Evolutionary conservation across 2,113 vertebrate genomes (phyloP).

Genomic region (Lethenteron camtschaticum): DNA sequence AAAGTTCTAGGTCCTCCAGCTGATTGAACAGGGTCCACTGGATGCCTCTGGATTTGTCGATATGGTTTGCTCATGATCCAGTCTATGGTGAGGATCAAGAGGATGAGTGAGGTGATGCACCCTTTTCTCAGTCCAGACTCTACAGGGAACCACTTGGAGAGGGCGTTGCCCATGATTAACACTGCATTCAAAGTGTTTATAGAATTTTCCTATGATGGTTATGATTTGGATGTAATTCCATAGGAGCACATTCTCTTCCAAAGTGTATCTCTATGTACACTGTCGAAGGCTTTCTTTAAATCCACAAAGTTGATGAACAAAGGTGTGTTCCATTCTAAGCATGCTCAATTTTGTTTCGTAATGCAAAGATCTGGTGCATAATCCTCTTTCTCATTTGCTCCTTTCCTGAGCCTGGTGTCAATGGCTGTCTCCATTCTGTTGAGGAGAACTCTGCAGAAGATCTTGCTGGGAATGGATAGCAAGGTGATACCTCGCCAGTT

Average conservation of each 20-base stretch:
- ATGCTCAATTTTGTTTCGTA: neutral
- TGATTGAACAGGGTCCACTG: neutral
- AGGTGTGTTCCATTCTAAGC: neutral
- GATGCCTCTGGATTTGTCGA: neutral
- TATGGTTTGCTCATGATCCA: conserved; percentile 2
- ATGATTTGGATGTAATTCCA: neutral
- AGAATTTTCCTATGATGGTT: neutral
- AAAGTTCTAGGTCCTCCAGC: neutral
- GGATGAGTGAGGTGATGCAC: neutral
- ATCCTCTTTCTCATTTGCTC: neutral
- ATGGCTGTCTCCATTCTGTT: neutral
- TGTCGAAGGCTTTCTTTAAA: neutral
- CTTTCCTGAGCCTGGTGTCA: neutral
- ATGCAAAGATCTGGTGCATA: neutral
- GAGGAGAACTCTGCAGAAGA: neutral
- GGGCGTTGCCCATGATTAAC: neutral
- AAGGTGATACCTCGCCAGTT: neutral
- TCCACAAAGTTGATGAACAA: neutral
- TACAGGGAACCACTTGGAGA: conserved; percentile 1
- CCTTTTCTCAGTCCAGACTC: neutral
- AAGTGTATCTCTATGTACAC: neutral
- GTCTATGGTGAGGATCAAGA: neutral
- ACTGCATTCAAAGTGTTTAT: neutral
- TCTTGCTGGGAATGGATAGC: neutral
- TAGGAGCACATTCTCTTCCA: neutral